These are phyloP conservation scores for Marisa cornuarietis DNA, from an alignment of 1,140 invertebrate species.

Conservation along the genomic window DNA sequence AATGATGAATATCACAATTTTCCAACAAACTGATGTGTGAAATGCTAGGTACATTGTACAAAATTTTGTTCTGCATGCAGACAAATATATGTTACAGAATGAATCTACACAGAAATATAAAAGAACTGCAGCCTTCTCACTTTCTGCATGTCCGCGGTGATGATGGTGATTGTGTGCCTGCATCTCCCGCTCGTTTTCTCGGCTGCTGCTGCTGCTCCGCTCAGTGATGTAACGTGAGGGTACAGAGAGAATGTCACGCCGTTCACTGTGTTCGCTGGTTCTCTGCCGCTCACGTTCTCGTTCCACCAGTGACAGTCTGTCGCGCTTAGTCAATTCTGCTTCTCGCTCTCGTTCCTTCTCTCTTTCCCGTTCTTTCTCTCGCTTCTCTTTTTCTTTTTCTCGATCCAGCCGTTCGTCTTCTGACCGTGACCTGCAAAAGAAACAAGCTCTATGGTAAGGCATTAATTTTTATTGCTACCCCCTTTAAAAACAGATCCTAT, in stretches of 20 bases:
- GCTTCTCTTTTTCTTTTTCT: constrained; percentile 32
- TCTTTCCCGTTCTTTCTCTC: constrained; percentile 47
- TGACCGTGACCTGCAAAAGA: constrained; percentile 41
- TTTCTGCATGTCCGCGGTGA: background rate
- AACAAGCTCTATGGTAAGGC: background rate
- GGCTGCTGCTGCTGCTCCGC: background rate
- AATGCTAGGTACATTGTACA: no score
- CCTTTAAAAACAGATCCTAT: background rate
- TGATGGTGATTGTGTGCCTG: background rate
- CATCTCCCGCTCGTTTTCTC: background rate
- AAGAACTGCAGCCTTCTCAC: background rate
- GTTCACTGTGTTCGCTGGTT: constrained; percentile 1
- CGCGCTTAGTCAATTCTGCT: constrained; percentile 47
- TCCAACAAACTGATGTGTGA: no score
- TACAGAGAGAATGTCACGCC: constrained; percentile 17
- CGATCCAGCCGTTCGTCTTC: constrained; percentile 49
- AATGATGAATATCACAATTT: no score
- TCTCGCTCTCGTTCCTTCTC: constrained; percentile 38
- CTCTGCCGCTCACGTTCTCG: constrained; percentile 40
- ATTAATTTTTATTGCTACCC: no score
- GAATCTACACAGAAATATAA: no score
- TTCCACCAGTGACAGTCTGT: constrained; percentile 34
- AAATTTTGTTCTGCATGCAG: no score
- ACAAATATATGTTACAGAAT: no score
- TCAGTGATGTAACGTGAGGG: constrained; percentile 13